These are phyloP conservation scores for Periplaneta americana DNA, from an alignment of 1,140 invertebrate species.

Conservation along the genomic window DNA sequence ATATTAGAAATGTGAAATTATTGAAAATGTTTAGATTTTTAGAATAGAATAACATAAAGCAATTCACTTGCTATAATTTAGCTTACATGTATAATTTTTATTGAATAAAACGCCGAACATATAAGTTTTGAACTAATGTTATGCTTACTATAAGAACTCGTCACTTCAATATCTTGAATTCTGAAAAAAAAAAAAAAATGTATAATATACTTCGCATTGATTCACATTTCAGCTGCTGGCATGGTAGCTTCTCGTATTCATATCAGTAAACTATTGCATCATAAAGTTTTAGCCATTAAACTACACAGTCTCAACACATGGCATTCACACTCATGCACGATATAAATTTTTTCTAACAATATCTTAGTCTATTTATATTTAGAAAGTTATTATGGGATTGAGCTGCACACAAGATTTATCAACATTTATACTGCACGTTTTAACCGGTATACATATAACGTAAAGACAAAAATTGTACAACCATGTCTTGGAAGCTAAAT, in stretches of 20 bases:
- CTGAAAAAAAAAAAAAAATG: no score
- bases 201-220: no score
- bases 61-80: no score
- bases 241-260: background rate
- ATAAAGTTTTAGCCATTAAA: background rate
- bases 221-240: no score
- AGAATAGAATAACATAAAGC: no score
- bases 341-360: background rate
- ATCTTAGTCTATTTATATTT: background rate
- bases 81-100: no score
- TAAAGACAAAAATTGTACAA: background rate
- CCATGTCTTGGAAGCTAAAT: background rate
- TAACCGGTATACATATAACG: background rate
- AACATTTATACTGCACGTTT: background rate
- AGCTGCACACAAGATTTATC: background rate
- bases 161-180: no score
- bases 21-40: no score
- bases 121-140: no score
- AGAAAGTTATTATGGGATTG: background rate
- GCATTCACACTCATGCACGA: background rate
- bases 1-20: no score
- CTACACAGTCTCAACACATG: background rate
- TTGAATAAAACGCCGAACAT: no score
- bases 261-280: background rate
- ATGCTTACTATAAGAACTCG: no score